These are phyloP conservation scores for Nicator chloris DNA, from an alignment of 2,113 vertebrate species.

Conservation along the genomic window DNA sequence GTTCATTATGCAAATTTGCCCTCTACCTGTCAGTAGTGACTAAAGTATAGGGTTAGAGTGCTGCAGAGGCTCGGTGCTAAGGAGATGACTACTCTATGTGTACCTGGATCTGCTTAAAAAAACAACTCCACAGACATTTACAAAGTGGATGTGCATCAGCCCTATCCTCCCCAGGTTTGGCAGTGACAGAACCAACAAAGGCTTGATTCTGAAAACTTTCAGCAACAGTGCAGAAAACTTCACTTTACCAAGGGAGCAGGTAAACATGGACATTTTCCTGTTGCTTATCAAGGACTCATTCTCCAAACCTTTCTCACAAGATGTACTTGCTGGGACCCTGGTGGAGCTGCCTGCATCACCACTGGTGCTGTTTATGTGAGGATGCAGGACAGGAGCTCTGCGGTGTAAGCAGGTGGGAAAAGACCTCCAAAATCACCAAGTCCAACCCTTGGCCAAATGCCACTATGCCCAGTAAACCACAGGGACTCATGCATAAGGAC, in stretches of 20 bases:
- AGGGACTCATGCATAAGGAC: not conserved
- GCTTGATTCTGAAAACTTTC: not conserved
- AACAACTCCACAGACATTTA: slow-evolving; percentile 12
- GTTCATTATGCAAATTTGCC: slow-evolving; percentile 84
- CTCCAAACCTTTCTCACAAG: not conserved
- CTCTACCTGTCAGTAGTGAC: slow-evolving; percentile 77
- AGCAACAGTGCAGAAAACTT: not conserved
- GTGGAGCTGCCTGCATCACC: not conserved
- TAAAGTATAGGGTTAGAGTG: slow-evolving; percentile 48
- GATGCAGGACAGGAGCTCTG: not conserved
- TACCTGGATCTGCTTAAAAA: slow-evolving; percentile 19
- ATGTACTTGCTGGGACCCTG: not conserved
- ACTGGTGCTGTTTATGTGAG: not conserved
- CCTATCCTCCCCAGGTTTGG: not conserved
- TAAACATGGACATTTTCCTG: not conserved
- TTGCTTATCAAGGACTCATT: not conserved
- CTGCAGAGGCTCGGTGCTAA: slow-evolving; percentile 9
- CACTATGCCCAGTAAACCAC: not conserved
- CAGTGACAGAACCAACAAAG: slow-evolving; percentile 20
- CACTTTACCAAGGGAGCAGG: not conserved
- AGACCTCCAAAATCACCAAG: not conserved
- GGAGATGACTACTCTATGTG: not conserved
- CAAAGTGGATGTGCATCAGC: not conserved
- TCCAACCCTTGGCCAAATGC: not conserved
- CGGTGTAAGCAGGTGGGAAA: rapidly evolving